A percentile compares a stretch with the other conserved stretches of the same genome.
phyloP scores from a whole-genome alignment of 2,888 invertebrate species.

The Lacanobia oleracea region DNA sequence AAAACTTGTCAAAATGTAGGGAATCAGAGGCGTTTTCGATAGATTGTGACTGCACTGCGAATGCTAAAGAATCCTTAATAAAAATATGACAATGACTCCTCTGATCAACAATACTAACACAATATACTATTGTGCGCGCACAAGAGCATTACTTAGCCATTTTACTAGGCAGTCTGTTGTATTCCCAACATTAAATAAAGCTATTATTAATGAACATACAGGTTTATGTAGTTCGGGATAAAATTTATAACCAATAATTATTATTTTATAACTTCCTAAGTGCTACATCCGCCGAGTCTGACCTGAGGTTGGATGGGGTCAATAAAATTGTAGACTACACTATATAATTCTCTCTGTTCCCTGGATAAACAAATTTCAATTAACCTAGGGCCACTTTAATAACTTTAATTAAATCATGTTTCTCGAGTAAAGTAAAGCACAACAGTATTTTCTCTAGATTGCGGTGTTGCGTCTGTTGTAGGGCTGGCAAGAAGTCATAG shows the following conservation, averaged over 20 bases:
- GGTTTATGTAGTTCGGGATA: slow-evolving; percentile 19
- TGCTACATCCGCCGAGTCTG: slow-evolving; percentile 69
- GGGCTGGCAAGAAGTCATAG: slow-evolving; percentile 70
- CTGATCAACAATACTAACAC: not conserved
- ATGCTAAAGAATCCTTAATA: too few species aligned
- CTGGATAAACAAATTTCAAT: slow-evolving; percentile 87
- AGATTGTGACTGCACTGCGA: too few species aligned
- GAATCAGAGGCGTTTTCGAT: too few species aligned
- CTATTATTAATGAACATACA: slow-evolving; percentile 30
- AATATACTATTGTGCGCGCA: not conserved
- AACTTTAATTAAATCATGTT: slow-evolving; percentile 88
- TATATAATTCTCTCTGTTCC: slow-evolving; percentile 78
- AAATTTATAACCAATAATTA: slow-evolving; percentile 53
- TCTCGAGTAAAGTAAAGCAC: slow-evolving; percentile 73
- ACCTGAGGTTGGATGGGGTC: slow-evolving; percentile 76
- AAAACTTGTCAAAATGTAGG: too few species aligned
- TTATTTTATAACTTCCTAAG: slow-evolving; percentile 71
- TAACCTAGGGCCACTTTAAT: slow-evolving; percentile 83
- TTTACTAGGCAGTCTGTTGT: slow-evolving; percentile 25
- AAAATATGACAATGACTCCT: too few species aligned
- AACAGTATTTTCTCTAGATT: slow-evolving; percentile 73
- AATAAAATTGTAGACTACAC: slow-evolving; percentile 80
- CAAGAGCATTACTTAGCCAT: slow-evolving; percentile 35
- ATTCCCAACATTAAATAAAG: slow-evolving; percentile 37
- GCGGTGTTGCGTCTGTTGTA: slow-evolving; percentile 69